A percentile compares a stretch with the other conserved stretches of the same genome.
Evolutionary conservation across 1,140 invertebrate genomes (phyloP).

Genomic region (Hypothenemus hampei): DNA sequence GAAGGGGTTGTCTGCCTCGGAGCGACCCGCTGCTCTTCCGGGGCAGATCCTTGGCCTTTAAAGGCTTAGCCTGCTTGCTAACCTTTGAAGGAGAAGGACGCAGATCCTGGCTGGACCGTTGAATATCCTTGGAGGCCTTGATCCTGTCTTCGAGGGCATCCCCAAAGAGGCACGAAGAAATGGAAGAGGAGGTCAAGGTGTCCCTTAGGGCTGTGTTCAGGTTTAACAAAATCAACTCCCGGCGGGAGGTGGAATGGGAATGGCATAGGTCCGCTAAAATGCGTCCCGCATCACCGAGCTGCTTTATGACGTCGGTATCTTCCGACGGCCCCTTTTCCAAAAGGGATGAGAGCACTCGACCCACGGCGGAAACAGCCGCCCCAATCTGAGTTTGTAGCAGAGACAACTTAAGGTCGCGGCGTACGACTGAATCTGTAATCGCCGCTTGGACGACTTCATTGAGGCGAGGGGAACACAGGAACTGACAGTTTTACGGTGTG

Average conservation of each 20-base stretch:
- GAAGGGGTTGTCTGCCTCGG: not conserved
- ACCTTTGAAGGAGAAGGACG: not conserved
- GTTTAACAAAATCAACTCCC: not conserved
- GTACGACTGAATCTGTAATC: not conserved
- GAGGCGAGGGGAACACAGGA: not conserved
- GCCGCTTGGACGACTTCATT: not conserved
- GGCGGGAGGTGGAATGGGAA: not conserved
- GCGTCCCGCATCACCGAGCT: not conserved
- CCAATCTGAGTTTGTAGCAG: not conserved
- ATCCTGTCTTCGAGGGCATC: not conserved
- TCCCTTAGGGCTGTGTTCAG: not conserved
- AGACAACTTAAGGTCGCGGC: not conserved
- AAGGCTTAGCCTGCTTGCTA: not conserved
- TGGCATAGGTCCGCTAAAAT: not conserved
- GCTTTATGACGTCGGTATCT: not conserved
- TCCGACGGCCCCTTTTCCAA: not conserved
- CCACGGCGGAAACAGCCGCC: not conserved
- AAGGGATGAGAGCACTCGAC: not conserved
- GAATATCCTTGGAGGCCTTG: not conserved
- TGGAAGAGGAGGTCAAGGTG: not conserved
- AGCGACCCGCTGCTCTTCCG: not conserved
- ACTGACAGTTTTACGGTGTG: not conserved
- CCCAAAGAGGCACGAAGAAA: not conserved
- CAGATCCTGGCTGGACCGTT: not conserved
- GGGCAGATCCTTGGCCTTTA: not conserved